These are phyloP conservation scores for Acanthopagrus latus DNA, from an alignment of 2,797 vertebrate species.

Conservation along the genomic window DNA sequence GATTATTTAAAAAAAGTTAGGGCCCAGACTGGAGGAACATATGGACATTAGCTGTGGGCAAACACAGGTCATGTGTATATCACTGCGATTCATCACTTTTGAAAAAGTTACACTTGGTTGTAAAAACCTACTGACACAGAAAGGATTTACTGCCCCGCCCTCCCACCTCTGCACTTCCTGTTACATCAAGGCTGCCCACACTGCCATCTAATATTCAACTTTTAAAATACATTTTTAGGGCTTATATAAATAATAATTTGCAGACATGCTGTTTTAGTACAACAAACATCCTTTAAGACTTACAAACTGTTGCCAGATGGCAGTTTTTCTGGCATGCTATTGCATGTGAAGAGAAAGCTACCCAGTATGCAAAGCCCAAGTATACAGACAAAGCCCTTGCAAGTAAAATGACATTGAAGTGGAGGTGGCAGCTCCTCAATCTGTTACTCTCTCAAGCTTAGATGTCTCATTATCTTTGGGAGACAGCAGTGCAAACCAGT, in stretches of 20 bases:
- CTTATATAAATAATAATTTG: not conserved
- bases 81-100: not conserved
- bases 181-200: slow-evolving; percentile 1
- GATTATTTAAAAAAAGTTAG: not conserved
- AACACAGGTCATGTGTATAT: not conserved
- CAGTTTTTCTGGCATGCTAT: not conserved
- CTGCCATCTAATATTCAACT: not conserved
- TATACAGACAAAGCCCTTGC: slow-evolving; percentile 56
- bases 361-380: slow-evolving; percentile 18
- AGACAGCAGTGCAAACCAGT: slow-evolving; percentile 53
- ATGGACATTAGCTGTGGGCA: not conserved
- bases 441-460: slow-evolving; percentile 43
- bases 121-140: slow-evolving; percentile 12
- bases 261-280: not conserved
- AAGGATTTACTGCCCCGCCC: slow-evolving; percentile 12
- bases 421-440: slow-evolving; percentile 34
- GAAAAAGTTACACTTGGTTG: not conserved
- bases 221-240: not conserved
- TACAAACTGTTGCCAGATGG: slow-evolving; percentile 13
- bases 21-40: not conserved
- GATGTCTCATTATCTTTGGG: slow-evolving; percentile 64
- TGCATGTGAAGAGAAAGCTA: no score
- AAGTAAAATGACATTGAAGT: slow-evolving; percentile 44
- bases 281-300: slow-evolving; percentile 21
- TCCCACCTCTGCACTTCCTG: not conserved